A percentile compares a stretch with the other conserved stretches of the same genome.
phyloP scores from a whole-genome alignment of 2,797 vertebrate genomes.

The Siniperca obscura region DNA sequence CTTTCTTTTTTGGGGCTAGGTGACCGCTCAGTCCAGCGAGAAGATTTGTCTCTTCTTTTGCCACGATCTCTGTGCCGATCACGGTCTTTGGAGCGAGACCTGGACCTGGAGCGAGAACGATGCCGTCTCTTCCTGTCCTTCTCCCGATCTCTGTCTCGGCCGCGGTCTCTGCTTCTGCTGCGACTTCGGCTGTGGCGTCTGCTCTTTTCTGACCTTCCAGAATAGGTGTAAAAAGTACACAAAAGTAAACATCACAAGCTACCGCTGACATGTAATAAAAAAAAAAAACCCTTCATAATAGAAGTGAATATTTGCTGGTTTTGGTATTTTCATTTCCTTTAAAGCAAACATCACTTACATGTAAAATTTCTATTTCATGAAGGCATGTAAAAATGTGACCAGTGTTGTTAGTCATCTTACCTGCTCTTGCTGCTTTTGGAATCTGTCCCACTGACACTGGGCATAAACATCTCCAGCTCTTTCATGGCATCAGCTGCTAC shows the following conservation, averaged over 20 bases:
- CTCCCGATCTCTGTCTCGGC: slow-evolving; percentile 73
- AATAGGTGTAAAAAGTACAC: not conserved
- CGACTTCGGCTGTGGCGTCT: slow-evolving; percentile 87
- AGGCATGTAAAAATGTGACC: not conserved
- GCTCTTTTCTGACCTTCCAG: slow-evolving; percentile 79
- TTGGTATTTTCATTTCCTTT: not conserved
- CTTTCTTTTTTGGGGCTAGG: slow-evolving; percentile 86
- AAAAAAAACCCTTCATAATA: not conserved
- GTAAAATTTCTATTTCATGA: not conserved
- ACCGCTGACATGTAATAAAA: accelerated
- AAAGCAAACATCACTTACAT: not conserved
- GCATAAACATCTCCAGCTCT: slow-evolving; percentile 97
- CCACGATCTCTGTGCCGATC: slow-evolving; percentile 81
- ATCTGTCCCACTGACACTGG: slow-evolving; percentile 84
- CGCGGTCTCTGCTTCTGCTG: slow-evolving; percentile 82
- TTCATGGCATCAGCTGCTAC: slow-evolving; percentile 95
- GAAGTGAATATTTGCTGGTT: not conserved
- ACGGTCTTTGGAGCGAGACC: slow-evolving; percentile 83
- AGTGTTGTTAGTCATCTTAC: slow-evolving; percentile 71
- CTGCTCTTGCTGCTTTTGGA: slow-evolving; percentile 86
- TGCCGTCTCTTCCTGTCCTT: slow-evolving; percentile 79
- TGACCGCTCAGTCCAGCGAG: slow-evolving; percentile 89
- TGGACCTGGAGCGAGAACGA: slow-evolving; percentile 81
- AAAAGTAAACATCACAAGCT: not conserved
- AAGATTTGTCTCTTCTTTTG: slow-evolving; percentile 83